Evolutionary conservation across 2,797 vertebrate species (phyloP).

Genomic region (Sebastes vulpes): DNA sequence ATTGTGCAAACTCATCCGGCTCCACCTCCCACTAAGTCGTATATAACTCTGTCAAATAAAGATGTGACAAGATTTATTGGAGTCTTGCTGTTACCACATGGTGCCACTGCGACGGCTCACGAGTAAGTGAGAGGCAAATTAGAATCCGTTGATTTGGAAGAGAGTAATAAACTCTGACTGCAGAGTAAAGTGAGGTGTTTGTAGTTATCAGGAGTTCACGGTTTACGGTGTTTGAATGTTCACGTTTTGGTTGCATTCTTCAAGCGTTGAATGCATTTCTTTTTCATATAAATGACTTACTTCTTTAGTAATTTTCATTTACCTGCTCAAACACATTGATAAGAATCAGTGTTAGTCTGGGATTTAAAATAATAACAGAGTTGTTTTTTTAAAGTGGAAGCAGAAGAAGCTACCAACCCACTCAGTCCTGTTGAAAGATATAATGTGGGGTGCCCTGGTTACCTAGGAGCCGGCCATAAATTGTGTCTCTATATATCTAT

Average conservation of each 20-base stretch:
- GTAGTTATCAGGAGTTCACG: neutral
- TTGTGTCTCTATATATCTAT: neutral
- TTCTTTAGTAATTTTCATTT: neutral
- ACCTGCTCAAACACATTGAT: neutral
- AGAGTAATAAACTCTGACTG: neutral
- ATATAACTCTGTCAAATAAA: constrained; percentile 17
- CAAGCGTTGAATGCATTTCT: neutral
- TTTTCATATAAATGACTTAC: neutral
- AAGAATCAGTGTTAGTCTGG: neutral
- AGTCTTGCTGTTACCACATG: neutral
- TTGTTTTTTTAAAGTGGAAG: neutral
- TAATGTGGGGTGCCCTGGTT: neutral
- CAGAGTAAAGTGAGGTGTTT: neutral
- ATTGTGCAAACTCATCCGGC: constrained; percentile 29
- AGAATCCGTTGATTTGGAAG: neutral
- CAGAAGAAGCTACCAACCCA: neutral
- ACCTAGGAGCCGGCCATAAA: neutral
- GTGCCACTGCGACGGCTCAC: neutral
- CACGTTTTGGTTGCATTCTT: neutral
- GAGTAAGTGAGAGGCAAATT: neutral
- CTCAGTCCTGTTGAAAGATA: neutral
- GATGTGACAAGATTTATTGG: constrained; percentile 29
- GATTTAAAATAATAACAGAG: neutral
- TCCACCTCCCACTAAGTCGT: neutral
- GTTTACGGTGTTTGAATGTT: neutral